phyloP scores from a whole-genome alignment of 1,140 invertebrate species.

The Frieseomelitta varia region DNA sequence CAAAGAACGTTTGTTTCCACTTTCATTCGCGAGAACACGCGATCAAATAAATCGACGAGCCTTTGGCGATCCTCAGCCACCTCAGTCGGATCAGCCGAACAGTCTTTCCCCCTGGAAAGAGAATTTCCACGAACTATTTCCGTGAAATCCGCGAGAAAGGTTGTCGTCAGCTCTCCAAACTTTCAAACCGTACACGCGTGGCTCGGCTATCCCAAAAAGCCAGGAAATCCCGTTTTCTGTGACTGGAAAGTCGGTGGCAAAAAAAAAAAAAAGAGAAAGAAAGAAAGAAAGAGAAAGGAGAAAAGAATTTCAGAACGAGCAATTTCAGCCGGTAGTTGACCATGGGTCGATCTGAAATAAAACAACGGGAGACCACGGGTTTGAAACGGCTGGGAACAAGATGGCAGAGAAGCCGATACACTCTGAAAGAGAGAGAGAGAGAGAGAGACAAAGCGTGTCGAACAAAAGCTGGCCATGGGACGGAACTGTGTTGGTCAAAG shows the following conservation, averaged over 20 bases:
- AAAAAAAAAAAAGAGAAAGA: neutral
- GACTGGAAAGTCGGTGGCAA: neutral
- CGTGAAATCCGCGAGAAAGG: neutral
- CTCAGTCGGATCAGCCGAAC: no score
- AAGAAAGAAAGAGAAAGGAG: no score
- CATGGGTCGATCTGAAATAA: conserved; percentile 46
- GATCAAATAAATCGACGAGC: conserved; percentile 31
- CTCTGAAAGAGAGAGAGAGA: conserved; percentile 54
- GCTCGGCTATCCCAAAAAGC: neutral
- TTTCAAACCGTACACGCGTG: neutral
- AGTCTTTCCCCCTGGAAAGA: neutral
- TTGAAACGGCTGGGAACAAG: conserved; percentile 54
- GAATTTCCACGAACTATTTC: conserved; percentile 25
- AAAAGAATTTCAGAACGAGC: conserved; percentile 12
- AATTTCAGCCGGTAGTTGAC: conserved; percentile 30
- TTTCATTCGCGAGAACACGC: neutral
- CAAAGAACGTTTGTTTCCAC: conserved; percentile 51
- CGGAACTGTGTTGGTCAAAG: conserved; percentile 16
- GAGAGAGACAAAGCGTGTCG: conserved; percentile 58
- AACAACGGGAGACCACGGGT: conserved; percentile 28
- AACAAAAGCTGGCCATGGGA: conserved; percentile 53
- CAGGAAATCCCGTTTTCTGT: conserved; percentile 6
- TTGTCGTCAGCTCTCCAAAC: neutral
- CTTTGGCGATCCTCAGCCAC: conserved; percentile 13
- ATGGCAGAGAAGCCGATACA: conserved; percentile 38